These are phyloP conservation scores for Protaetia brevitarsis DNA, from an alignment of 1,140 invertebrate genomes.

Conservation along the genomic window DNA sequence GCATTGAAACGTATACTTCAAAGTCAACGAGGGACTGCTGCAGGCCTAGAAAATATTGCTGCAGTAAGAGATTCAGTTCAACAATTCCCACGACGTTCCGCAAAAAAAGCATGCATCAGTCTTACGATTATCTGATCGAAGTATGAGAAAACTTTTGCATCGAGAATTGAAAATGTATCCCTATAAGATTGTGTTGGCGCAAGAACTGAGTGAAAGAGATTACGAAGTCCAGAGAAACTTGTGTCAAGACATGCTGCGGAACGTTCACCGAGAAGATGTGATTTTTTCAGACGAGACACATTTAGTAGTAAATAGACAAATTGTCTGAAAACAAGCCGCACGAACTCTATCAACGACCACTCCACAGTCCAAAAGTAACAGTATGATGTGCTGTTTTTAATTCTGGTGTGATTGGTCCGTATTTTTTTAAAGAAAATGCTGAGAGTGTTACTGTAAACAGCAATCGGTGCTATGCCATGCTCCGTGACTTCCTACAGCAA, in stretches of 20 bases:
- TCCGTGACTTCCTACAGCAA: too few species aligned
- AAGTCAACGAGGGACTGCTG: constrained; percentile 18
- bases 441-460: too few species aligned
- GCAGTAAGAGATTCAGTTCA: constrained; percentile 23
- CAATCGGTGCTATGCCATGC: too few species aligned
- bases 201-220: constrained; percentile 26
- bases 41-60: constrained; percentile 23
- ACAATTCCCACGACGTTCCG: constrained; percentile 26
- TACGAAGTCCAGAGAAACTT: not conserved
- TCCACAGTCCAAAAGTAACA: too few species aligned
- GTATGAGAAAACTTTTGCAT: constrained; percentile 28
- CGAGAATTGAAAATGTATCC: constrained; percentile 21
- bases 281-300: too few species aligned
- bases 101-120: constrained; percentile 7
- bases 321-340: too few species aligned
- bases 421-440: too few species aligned
- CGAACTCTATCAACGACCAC: too few species aligned
- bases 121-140: constrained; percentile 21
- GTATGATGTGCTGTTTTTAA: too few species aligned
- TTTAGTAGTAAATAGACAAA: too few species aligned
- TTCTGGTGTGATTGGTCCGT: too few species aligned
- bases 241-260: not conserved
- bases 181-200: constrained; percentile 23
- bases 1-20: constrained; percentile 25
- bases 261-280: not conserved